Evolutionary conservation across 2,113 vertebrate species (phyloP), one percentile per base, ranked within the genome.

Genomic region (Serinus canaria): DNA sequence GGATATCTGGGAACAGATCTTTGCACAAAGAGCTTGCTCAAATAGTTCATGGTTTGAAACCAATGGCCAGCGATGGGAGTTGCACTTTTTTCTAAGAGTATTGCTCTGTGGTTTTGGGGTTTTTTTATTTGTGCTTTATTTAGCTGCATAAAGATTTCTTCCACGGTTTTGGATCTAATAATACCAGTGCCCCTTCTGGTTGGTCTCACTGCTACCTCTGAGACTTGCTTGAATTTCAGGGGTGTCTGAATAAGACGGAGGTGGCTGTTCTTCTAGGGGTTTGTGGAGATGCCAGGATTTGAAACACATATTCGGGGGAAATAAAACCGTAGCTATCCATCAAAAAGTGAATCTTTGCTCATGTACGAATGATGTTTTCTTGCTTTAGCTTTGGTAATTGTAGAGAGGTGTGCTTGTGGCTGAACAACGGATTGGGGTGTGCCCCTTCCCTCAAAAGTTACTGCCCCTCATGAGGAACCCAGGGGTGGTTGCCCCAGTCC

Each of bases 41-140:
- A 7, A 27, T 10, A 10, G 8, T 60, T 79, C 5, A 2, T 3
- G 10, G 9, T 58, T 25, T 66, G 58, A 70, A 80, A 50, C 10
- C 0, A 0, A 2, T 53, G 22, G 55, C 25, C 60, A 10, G 47
- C 0, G 0, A 9, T n/a, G 64, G n/a, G 22, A 37, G 33, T 74
- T 66, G 0, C 0, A 0, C 7, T 15, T 55, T 78, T 85, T 77
- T 8, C 16, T 24, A 3, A 28, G 52, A 33, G 30, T 58, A 6
- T 9, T 25, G 6, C 10, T 76, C 25, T 18, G 9, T 15, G 53
- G 31, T 1, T 30, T 21, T 35, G 11, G 37, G 49, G 5, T 16
- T 41, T 21, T 62, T 55, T n/a, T 4, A 13, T 55, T 83, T 49
- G 9, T 46, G 11, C 16, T 66, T 91, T 47, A 47, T 68, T 60